Percentiles rank a stretch among this genome's conserved stretches.
These are phyloP conservation scores for Bathynomus jamesi DNA, from an alignment of 1,140 invertebrate species.

Conservation along the genomic window DNA sequence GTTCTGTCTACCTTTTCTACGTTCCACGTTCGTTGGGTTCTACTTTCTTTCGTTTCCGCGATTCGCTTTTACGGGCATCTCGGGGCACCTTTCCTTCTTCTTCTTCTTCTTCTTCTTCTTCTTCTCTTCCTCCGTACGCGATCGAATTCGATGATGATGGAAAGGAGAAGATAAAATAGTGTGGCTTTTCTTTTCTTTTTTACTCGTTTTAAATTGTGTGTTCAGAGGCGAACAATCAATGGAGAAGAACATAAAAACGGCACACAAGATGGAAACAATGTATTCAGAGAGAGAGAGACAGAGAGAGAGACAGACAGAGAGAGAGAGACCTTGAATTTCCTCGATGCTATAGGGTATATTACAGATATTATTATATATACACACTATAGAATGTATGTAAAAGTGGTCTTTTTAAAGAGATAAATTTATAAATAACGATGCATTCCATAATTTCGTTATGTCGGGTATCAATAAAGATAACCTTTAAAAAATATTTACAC, in stretches of 20 bases:
- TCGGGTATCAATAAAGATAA: too few relatives aligned
- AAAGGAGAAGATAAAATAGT: too few relatives aligned
- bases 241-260: not conserved
- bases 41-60: not conserved
- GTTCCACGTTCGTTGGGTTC: not conserved
- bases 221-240: not conserved
- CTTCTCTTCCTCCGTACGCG: not conserved
- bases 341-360: too few relatives aligned
- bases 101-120: not conserved
- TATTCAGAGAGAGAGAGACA: not conserved
- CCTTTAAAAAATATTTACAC: too few relatives aligned
- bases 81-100: not conserved
- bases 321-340: too few relatives aligned
- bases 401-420: too few relatives aligned
- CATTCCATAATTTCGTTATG: too few relatives aligned
- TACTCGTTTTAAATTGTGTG: not conserved
- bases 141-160: too few relatives aligned
- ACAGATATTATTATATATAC: too few relatives aligned
- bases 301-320: not conserved
- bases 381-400: too few relatives aligned
- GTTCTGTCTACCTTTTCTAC: not conserved
- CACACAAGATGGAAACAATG: not conserved
- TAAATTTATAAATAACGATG: too few relatives aligned
- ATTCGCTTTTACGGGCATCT: not conserved
- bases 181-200: not conserved